Evolutionary conservation across 2,113 vertebrate genomes (phyloP), one percentile per base, ranked within the genome.

Genomic region (Siphamia tubifer): DNA sequence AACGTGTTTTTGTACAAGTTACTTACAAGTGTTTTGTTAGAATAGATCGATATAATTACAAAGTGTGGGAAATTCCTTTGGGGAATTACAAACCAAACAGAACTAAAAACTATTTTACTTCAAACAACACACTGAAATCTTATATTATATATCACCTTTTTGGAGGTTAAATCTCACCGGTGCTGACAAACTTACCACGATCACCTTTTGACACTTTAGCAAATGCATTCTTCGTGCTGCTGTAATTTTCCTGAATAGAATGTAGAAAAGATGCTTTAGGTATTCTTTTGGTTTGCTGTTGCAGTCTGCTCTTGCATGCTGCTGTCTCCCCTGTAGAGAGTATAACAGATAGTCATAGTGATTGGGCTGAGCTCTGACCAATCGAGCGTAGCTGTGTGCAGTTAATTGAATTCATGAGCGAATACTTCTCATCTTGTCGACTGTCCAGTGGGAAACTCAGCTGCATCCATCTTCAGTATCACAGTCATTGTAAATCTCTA

Each of bases 361-460:
- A 83, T 81, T 85, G 75, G 87, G 77, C 68, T 63, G 64, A 82
- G 69, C 74, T 72, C 77, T 58, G 79, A 67, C 87, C 88, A 88
- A 89, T 91, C 79, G 83, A 90, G 85, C 85, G 20, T 78, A 82
- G 45, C 79, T 51, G 55, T 44, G 58, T 63, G 77, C 81, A 89
- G 78, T 90, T 92, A 90, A 91, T 93, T 91, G 86, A 91, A 90
- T 91, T 90, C 77, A 83, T 87, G 88, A 89, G 83, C 38, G 39
- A 89, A 89, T 82, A 83, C 67, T 71, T 87, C 77, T 83, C 83
- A 69, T 80, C 79, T 82, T 54, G 73, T 84, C 60, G 57, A 75
- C 72, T 81, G 86, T 89, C 86, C 79, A 11, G 40, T 19, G 68
- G 87, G 83, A 79, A 61, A 28, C 45, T 32, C 51, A 2, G 53